These are phyloP conservation scores for Myiozetetes cayanensis DNA, from an alignment of 2,113 vertebrate species.

Conservation along the genomic window DNA sequence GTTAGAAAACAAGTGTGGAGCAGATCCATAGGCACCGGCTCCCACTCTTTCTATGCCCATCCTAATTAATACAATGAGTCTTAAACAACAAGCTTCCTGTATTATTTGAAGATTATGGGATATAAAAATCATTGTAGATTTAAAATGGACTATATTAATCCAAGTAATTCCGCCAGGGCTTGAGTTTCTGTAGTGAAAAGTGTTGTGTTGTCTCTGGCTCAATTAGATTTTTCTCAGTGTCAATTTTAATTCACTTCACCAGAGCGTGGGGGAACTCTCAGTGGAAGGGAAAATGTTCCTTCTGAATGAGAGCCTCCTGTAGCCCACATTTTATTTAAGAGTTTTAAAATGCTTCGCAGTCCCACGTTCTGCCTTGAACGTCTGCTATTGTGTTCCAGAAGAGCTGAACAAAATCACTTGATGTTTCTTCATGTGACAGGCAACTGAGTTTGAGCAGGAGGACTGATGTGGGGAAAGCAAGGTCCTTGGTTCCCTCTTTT, in stretches of 20 bases:
- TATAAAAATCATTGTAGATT: conserved; percentile 61
- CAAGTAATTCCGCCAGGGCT: neutral
- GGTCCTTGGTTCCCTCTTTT: neutral
- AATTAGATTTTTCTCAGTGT: conserved; percentile 62
- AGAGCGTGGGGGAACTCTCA: neutral
- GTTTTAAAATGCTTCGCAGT: neutral
- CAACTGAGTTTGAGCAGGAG: neutral
- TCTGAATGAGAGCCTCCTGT: conserved; percentile 23
- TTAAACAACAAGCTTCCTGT: conserved; percentile 45
- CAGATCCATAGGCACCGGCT: neutral
- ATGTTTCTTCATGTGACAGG: neutral
- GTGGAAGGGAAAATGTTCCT: conserved; percentile 22
- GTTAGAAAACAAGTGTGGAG: neutral
- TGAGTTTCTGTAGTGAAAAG: conserved; percentile 46
- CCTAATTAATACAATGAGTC: conserved; percentile 24
- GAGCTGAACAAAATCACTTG: neutral
- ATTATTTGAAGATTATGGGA: conserved; percentile 51
- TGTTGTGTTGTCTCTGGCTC: conserved; percentile 59
- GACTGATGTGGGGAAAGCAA: neutral
- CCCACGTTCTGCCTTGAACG: neutral
- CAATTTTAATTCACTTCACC: conserved; percentile 66
- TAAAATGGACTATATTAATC: conserved; percentile 54
- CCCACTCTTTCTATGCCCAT: neutral
- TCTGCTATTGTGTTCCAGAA: neutral
- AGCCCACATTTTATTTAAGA: conserved; percentile 7